Evolutionary conservation across 2,797 vertebrate species (phyloP), one percentile per base, ranked within the genome.

Genomic region (Rallus crepitans): DNA sequence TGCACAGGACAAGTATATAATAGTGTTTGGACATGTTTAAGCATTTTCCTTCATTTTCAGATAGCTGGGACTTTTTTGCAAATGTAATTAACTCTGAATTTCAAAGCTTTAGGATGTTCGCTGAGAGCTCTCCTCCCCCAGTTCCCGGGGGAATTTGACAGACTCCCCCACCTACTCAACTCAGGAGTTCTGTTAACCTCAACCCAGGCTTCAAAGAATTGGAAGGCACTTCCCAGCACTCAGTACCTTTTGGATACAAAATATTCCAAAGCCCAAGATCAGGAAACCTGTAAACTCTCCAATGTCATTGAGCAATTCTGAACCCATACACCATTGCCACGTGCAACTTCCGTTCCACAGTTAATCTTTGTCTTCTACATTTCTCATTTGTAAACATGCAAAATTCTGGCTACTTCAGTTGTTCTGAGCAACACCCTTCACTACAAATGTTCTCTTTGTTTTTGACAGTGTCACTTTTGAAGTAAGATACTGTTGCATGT

Each of bases 101-200:
- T 87, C 53, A 84, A 80, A 93, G 53, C 23, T 79, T 69, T 71
- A 48, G 28, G 15, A 45, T 61, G 12, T 61, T 89, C 25, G 37
- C 6, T 8, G 72, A 25, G 37, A 79, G 11, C 10, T 19, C 0
- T 3, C 0, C 1, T 14, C 3, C 3, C 2, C 3, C 23, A 21
- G 0, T 48, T 76, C 76, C 45, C 61, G 40, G 14, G 37, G 37
- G 37, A 37, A 72, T 81, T 52, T 65, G 47, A 70, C n/a, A 82
- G 76, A 45, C 33, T 50, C 4, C 6, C 4, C 9, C 11, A 59
- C 7, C 9, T 68, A 39, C 37, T 83, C 19, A 59, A 56, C 35
- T 90, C 25, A 64, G 19, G 8, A 71, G 24, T n/a, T 19, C 31
- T 30, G 10, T 42, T 89, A 73, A 64, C 35, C 12, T 61, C 47